phyloP scores from a whole-genome alignment of 2,797 vertebrate genomes.

The Selene dorsalis region DNA sequence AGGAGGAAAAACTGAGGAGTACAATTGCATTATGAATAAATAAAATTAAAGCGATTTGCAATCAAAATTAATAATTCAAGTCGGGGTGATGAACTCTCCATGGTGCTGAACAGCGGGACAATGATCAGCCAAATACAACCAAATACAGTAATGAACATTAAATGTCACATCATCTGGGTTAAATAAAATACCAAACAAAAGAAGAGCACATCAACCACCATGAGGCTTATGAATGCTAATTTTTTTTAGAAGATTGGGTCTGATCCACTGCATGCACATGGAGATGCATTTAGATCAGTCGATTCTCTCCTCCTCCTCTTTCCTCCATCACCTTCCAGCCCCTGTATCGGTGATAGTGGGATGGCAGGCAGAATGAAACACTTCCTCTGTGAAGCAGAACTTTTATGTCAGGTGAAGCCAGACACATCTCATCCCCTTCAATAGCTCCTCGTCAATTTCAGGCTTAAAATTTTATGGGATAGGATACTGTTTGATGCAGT shows the following conservation, averaged over 20 bases:
- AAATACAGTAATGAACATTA: slow-evolving; percentile 13
- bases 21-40: slow-evolving; percentile 14
- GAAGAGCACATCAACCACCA: slow-evolving; percentile 25
- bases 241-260: slow-evolving; percentile 61
- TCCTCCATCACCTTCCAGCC: slow-evolving; percentile 71
- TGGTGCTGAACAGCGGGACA: slow-evolving; percentile 57
- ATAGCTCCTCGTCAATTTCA: slow-evolving; percentile 92
- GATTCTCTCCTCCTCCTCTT: slow-evolving; percentile 54
- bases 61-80: slow-evolving; percentile 23
- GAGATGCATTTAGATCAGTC: slow-evolving; percentile 76
- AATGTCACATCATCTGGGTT: slow-evolving; percentile 13
- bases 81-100: slow-evolving; percentile 58
- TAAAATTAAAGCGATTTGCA: slow-evolving; percentile 14
- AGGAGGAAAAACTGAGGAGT: neutral
- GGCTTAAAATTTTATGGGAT: slow-evolving; percentile 95
- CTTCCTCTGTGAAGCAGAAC: slow-evolving; percentile 92
- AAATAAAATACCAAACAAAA: slow-evolving; percentile 44
- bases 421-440: slow-evolving; percentile 91
- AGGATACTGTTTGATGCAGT: slow-evolving; percentile 99
- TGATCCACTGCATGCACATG: slow-evolving; percentile 66
- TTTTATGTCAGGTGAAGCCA: slow-evolving; percentile 94
- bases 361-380: slow-evolving; percentile 87
- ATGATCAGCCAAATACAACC: slow-evolving; percentile 5
- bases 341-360: slow-evolving; percentile 76
- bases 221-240: slow-evolving; percentile 36